Conservation (phyloP, 2,113 vertebrate species). For the Leptosomus discolor region DNA sequence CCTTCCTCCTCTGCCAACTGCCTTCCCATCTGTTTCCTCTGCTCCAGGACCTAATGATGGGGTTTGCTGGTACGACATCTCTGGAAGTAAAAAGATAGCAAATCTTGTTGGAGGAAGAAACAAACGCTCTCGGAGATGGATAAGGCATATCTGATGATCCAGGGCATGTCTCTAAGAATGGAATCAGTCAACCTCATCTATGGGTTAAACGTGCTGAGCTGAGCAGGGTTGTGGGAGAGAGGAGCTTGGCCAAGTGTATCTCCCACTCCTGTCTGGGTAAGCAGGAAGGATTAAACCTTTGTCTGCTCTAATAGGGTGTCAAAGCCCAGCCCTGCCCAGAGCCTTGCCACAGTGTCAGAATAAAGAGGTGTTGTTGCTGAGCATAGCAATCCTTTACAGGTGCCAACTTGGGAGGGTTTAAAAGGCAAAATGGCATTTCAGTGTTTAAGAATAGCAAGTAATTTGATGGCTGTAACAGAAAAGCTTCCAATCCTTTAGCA, state of each 20-base stretch:
- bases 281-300: not conserved
- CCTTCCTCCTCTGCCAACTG: not conserved
- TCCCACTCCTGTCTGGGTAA: not conserved
- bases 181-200: not conserved
- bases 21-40: not conserved
- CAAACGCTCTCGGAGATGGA: not conserved
- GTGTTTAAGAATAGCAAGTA: conserved; percentile 59
- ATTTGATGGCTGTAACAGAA: conserved; percentile 54
- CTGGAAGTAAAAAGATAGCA: not conserved
- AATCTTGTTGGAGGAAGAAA: not conserved
- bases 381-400: not conserved
- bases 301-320: not conserved
- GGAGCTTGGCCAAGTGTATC: not conserved
- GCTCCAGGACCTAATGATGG: not conserved
- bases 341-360: not conserved
- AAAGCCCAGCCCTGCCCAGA: not conserved
- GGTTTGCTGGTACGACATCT: not conserved
- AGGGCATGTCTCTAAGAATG: not conserved
- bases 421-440: conserved; percentile 59
- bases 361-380: not conserved
- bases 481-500: conserved; percentile 43
- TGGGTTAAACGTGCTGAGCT: not conserved
- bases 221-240: not conserved
- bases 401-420: not conserved
- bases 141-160: not conserved